phyloP scores from a whole-genome alignment of 92 coral and sea anemone species.

The Paragorgia papillata region DNA sequence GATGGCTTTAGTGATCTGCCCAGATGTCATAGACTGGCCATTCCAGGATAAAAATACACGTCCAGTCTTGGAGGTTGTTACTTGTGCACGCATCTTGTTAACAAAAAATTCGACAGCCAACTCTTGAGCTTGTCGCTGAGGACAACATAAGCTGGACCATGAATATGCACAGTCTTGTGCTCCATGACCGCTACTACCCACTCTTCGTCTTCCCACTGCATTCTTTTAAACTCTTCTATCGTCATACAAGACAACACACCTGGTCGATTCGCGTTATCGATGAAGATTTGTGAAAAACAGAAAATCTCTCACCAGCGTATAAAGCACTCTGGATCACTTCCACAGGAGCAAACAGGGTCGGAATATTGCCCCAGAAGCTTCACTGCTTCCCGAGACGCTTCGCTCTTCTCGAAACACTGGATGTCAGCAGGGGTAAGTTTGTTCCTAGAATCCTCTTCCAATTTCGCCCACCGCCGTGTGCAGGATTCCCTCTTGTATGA shows the following conservation, averaged over 20 bases:
- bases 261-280: slow-evolving; percentile 65
- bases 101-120: slow-evolving; percentile 49
- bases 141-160: slow-evolving; percentile 68
- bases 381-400: slow-evolving; percentile 49
- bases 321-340: slow-evolving; percentile 49
- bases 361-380: slow-evolving; percentile 45
- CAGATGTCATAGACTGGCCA: slow-evolving; percentile 35
- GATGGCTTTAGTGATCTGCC: slow-evolving; percentile 44
- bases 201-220: slow-evolving; percentile 40
- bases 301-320: slow-evolving; percentile 67
- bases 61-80: slow-evolving; percentile 1
- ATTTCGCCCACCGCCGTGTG: slow-evolving; percentile 54
- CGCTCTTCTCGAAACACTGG: slow-evolving; percentile 49
- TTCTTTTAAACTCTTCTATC: slow-evolving; percentile 43
- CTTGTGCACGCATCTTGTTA: slow-evolving; percentile 31
- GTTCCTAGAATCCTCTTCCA: slow-evolving; percentile 45
- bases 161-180: slow-evolving; percentile 59
- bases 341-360: slow-evolving; percentile 25
- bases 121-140: slow-evolving; percentile 45
- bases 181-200: slow-evolving; percentile 49
- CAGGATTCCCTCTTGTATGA: slow-evolving; percentile 44
- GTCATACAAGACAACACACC: slow-evolving; percentile 64
- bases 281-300: slow-evolving; percentile 55
- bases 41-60: slow-evolving; percentile 59
- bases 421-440: slow-evolving; percentile 39